Evolutionary conservation across 2,797 vertebrate species (phyloP).

Genomic region (Myotis daubentonii): DNA sequence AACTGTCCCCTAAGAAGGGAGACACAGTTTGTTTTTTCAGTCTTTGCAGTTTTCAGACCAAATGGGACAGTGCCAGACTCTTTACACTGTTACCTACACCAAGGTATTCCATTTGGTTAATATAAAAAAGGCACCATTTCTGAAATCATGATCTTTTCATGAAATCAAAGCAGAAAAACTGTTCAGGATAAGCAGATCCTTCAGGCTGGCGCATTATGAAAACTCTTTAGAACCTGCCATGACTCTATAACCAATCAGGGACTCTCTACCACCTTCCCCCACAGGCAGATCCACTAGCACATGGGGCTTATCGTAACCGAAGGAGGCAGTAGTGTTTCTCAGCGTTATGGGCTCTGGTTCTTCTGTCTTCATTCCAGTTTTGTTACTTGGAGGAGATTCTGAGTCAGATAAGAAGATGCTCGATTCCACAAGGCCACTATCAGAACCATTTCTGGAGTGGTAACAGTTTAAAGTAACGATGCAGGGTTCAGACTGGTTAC

Average conservation of each 20-base stretch:
- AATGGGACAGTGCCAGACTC: neutral
- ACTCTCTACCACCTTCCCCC: conserved; percentile 77
- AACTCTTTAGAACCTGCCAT: conserved; percentile 41
- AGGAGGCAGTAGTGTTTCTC: conserved; percentile 73
- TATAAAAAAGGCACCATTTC: neutral
- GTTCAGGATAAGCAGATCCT: neutral
- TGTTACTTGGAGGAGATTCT: neutral
- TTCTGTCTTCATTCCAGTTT: conserved; percentile 19
- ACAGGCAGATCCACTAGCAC: conserved; percentile 79
- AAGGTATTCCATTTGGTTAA: neutral
- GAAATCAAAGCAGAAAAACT: neutral
- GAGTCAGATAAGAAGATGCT: neutral
- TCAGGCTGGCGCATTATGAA: neutral
- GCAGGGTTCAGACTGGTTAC: conserved; percentile 64
- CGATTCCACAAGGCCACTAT: conserved; percentile 17
- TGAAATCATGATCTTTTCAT: neutral
- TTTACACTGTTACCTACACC: neutral
- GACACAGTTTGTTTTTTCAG: neutral
- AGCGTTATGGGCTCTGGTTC: neutral
- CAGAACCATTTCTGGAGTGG: conserved; percentile 62
- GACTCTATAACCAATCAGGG: conserved; percentile 80
- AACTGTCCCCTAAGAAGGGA: too few species aligned
- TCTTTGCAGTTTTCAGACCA: neutral
- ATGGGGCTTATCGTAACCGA: conserved; percentile 87
- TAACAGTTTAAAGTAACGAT: conserved; percentile 52